Evolutionary conservation across 2,797 vertebrate genomes (phyloP), one percentile per base, ranked within the genome.

Genomic region (Danio choprae): DNA sequence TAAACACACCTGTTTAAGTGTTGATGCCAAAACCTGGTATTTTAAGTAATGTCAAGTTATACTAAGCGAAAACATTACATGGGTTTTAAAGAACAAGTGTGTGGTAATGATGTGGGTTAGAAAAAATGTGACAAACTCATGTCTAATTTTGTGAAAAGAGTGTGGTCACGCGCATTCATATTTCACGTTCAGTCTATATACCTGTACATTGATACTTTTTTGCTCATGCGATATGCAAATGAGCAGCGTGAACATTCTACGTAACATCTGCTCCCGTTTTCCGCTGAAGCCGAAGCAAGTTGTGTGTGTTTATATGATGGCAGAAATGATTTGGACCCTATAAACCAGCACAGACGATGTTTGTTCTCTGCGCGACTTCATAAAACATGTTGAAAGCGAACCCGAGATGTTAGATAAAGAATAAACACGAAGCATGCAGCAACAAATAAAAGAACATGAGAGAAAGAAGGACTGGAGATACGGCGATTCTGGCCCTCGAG

Each of bases 391-490:
- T 51, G 29, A 50, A 67, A 55, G 41, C 2, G 0, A 15, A 59
- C 43, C 1, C 0, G 20, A 70, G 64, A 70, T n/a, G 6, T n/a
- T 0, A 51, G 38, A 62, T 68, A 12, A 43, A 4, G 15, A 50
- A 50, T 11, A 70, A 65, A 77, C 16, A 18, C 38, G 6, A 67
- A 67, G 41, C 22, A 46, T 38, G 44, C 50, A 44, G 38, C 29
- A 36, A 58, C 56, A 69, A 77, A 77, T 65, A 53, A 77, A 77
- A 68, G 76, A 56, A n/a, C 56, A 59, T 3, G 64, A 60, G 56
- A 60, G 65, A 69, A 67, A 48, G 56, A 75, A 70, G 20, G 20
- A 46, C 55, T 46, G 20, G 5, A 48, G 58, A 71, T 51, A 38
- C 13, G 22, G 67, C 2, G 65, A 77, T 22, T 60, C 40, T 22